Conservation (phyloP, 2,113 vertebrate genomes). For the Bagarius yarrelli region DNA sequence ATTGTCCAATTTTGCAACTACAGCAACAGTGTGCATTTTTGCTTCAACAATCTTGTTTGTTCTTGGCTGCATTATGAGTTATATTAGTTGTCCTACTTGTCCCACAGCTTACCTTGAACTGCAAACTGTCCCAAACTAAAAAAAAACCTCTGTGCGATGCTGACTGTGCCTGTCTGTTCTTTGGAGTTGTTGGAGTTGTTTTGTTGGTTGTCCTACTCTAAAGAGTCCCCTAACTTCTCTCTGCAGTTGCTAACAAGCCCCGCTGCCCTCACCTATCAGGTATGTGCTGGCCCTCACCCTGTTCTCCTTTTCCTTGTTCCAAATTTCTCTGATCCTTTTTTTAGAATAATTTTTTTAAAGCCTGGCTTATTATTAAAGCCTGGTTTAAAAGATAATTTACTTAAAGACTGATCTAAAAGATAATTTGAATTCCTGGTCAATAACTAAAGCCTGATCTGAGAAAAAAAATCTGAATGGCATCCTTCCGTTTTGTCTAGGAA, state of each 20-base stretch:
- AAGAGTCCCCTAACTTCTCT: conserved; percentile 66
- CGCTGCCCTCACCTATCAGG: conserved; percentile 70
- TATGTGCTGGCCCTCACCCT: conserved; percentile 62
- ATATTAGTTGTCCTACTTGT: not conserved
- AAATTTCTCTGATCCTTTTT: not conserved
- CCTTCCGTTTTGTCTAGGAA: conserved; percentile 53
- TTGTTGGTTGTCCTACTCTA: conserved; percentile 60
- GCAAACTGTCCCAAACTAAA: not conserved
- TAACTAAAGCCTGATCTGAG: conserved; percentile 35
- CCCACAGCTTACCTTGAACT: not conserved
- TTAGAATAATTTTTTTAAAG: conserved; percentile 47
- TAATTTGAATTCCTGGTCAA: not conserved
- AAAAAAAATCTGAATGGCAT: conserved; percentile 47
- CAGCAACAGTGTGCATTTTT: not conserved
- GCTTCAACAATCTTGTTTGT: conserved; percentile 5
- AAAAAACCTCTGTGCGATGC: not conserved
- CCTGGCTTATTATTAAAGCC: conserved; percentile 53
- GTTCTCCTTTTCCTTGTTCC: conserved; percentile 8
- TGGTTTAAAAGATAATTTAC: not conserved
- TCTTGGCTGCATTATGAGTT: conserved; percentile 12
- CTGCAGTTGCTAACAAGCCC: conserved; percentile 70
- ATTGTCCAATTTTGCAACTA: not conserved
- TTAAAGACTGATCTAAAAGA: no score
- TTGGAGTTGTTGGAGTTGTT: conserved; percentile 25
- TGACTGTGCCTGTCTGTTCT: conserved; percentile 20